Base-by-base conservation (phyloP, 2,888 invertebrate species). In the Linnaemya vulpina region DNA sequence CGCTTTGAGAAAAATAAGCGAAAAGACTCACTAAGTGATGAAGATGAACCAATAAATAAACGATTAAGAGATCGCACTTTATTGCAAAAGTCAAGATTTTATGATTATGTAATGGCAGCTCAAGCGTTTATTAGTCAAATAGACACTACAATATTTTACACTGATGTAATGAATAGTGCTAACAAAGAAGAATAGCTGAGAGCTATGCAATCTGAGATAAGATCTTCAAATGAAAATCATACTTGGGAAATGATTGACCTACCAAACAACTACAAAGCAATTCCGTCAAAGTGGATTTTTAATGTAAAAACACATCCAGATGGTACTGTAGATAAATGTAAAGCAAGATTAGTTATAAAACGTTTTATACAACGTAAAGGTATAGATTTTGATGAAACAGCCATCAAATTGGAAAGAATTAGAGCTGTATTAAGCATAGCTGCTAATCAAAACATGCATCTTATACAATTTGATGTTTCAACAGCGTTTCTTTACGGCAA, bases 361-460 rank as follows among this genome's bases (percentile, higher is more conserved):
- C 89, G 89, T 1, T 91, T 87, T 80, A 20, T 13, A n/a, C 83
- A 76, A 53, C 40, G 60, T 7, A 30, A 58, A n/a, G 80, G 85
- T 2, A 65, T 86, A 10, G 86, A 86, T n/a, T 87, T 85, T 25
- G 63, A 46, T 13, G 74, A 87, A 82, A 87, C 86, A 0, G 86
- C 84, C 49, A 87, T 82, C 10, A 84, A 75, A 55, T 83, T 86
- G 17, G 62, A 60, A 20, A 83, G 86, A 17, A 84, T 86, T 5
- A 53, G 84, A 46, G 58, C 75, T 11, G 46, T 87, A 55, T 55
- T 87, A 20, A 82, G 86, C 15, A 76, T 84, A 22, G 74, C 85
- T 11, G 86, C 85, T 5, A 58, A 22, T 55, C 22, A 86, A 40
- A 40, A 62, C 13, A 30, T 30, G 30, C 30, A 30, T 30, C 30